Base-by-base conservation (phyloP, 2,888 invertebrate genomes). In the Mesorhabditis spiculigera region DNA sequence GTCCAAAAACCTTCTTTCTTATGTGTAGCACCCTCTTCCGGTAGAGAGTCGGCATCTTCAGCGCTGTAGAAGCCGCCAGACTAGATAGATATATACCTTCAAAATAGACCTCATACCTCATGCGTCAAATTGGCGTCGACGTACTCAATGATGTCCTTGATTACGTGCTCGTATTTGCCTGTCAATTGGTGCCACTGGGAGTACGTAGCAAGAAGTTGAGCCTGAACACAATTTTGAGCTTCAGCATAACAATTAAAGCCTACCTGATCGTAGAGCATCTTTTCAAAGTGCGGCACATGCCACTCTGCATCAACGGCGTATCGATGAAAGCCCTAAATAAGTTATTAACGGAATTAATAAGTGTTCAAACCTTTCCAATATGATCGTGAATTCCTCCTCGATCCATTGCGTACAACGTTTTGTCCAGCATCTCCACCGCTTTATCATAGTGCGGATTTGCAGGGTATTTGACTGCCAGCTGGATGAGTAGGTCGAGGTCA, bases 251-350 rank as follows among this genome's bases (percentile, higher is more conserved):
- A 50, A 50, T 13, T 50, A 13, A 13, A n/a, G 63, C 66, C 65
- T 13, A 50, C 58, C 58, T 96, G 95, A 87, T 96, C 96, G 86
- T 96, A 96, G 0, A 96, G 90, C 96, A 96, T 96, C 88, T 96
- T 96, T 86, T 96, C 96, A 87, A 96, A 96, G 88, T 96, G 96
- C 0, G 95, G 96, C 1, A 96, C 93, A 86, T 95, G 95, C 96
- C 96, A 96, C 78, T 91, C 90, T 43, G 90, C 90, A 83, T 96
- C 96, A 0, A 95, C 94, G 0, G 95, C 93, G 87, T 96, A 96
- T 66, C 92, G 88, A 69, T 90, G 89, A 81, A 91, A 91, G 5
- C 91, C 91, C 89, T 90, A 74, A 58, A 79, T 78, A 43, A 73
- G 71, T 42, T 16, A 66, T 16, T 63, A 66, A 66, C 16, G n/a